phyloP scores from a whole-genome alignment of 2,797 vertebrate genomes.

The Melanogrammus aeglefinus region DNA sequence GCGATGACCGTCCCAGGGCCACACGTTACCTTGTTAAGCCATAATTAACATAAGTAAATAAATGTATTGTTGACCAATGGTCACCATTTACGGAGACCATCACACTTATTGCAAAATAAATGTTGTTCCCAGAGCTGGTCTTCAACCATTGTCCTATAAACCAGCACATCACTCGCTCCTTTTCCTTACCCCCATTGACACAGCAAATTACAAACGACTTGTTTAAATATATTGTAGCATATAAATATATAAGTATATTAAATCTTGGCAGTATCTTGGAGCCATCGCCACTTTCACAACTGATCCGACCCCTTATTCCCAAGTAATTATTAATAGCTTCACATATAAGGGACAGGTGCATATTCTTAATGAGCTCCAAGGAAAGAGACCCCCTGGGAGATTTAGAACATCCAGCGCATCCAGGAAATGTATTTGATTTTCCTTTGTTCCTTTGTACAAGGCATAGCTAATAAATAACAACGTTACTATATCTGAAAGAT shows the following conservation, averaged over 20 bases:
- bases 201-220: background rate
- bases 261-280: background rate
- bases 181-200: background rate
- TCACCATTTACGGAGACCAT: conserved; percentile 20
- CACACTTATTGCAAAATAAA: conserved; percentile 19
- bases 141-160: background rate
- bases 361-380: background rate
- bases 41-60: conserved; percentile 35
- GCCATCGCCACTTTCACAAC: background rate
- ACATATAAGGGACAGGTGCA: background rate
- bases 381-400: background rate
- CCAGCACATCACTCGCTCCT: background rate
- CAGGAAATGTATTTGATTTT: background rate
- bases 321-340: background rate
- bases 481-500: background rate
- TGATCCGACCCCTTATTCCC: background rate
- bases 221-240: no score
- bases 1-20: conserved; percentile 70
- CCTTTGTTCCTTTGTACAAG: background rate
- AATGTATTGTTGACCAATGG: conserved; percentile 23
- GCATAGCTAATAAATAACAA: background rate
- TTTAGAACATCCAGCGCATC: background rate
- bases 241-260: background rate
- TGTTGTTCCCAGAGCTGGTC: conserved; percentile 10
- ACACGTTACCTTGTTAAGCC: conserved; percentile 35